A percentile compares a stretch with the other conserved stretches of the same genome.
phyloP scores from a whole-genome alignment of 2,888 invertebrate genomes.

The Spialia ferax region DNA sequence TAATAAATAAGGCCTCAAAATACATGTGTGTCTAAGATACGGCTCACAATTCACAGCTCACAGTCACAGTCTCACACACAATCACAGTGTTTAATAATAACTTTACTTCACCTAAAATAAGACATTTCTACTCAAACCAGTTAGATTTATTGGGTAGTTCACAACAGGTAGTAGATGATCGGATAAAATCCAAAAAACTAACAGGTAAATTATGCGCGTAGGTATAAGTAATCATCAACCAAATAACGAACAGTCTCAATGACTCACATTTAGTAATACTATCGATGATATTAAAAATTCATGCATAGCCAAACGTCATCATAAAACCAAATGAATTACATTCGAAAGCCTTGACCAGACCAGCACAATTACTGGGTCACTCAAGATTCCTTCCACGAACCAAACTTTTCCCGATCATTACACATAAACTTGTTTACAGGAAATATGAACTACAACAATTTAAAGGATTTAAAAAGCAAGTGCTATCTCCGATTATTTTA shows the following conservation, averaged over 20 bases:
- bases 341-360: conserved; percentile 22
- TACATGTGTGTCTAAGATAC: too few relatives aligned
- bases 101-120: too few relatives aligned
- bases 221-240: not conserved
- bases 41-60: too few relatives aligned
- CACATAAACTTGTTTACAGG: too few relatives aligned
- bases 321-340: conserved; percentile 21
- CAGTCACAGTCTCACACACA: too few relatives aligned
- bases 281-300: not conserved
- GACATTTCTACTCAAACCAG: not conserved
- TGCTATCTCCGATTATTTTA: too few relatives aligned
- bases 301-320: not conserved
- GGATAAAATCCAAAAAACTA: not conserved
- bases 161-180: not conserved
- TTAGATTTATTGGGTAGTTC: too few relatives aligned
- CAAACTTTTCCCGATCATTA: conserved; percentile 1
- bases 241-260: not conserved
- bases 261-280: not conserved
- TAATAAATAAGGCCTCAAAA: too few relatives aligned
- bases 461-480: not conserved
- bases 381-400: conserved; percentile 2
- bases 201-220: not conserved
- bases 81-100: too few relatives aligned
- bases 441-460: not conserved
- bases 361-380: conserved; percentile 13